Base-by-base conservation (phyloP, 2,888 invertebrate genomes). In the Plebejus anna region DNA sequence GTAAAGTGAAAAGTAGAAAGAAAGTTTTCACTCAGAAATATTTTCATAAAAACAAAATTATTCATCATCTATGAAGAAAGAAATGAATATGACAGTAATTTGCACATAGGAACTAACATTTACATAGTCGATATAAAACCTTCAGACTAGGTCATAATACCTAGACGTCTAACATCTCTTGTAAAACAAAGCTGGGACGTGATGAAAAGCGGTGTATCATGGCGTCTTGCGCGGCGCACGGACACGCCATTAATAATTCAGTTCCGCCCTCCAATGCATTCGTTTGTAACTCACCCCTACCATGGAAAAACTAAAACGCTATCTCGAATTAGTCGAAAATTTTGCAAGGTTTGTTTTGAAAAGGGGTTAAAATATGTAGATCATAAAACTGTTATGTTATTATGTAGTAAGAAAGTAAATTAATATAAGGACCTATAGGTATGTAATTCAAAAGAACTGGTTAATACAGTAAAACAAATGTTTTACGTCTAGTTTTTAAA, bases 241-340 rank as follows among this genome's bases (percentile, higher is more conserved):
- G 83, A 82, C 84, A 80, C 81, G 78, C 78, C 85, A 87, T 89
- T 86, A 88, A 89, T 89, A 88, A 88, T 88, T 86, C 88, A 89
- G 82, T 80, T 79, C 82, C 80, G 83, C 82, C 82, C 84, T 83
- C 81, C 81, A 83, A 82, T 85, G 86, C 85, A 86, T 85, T 86
- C 87, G 85, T 88, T 85, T 88, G 88, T 81, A 75, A 73, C 72
- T 66, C 51, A 75, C 78, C 77, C 75, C 71, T 80, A 80, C 81
- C 75, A 28, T 32, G 73, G 7, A 55, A 16, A 73, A 28, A 51
- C 73, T 55, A 16, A 36, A 73, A 55, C 32, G 16, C 22, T 1
- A 61, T 28, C 61, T 61, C 22, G 55, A 55, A 59, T 59, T 59
- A 7, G 5, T 16, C n/a, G 16, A 59, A 22, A 59, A 59, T 55